Conservation (phyloP, 1,140 invertebrate species). For the Muscidifurax raptorellus region DNA sequence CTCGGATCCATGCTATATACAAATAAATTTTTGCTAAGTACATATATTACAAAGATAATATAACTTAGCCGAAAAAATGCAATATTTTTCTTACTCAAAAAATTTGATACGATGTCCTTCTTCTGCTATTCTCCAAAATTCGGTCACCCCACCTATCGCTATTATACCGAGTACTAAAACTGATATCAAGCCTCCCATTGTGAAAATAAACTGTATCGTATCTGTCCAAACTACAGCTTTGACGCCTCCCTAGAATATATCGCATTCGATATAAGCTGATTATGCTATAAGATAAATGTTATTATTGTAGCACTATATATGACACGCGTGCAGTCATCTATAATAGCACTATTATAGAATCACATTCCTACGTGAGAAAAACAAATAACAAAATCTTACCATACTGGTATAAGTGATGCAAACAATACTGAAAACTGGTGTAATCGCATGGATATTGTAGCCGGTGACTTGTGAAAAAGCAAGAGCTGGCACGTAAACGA, state of each 20-base stretch:
- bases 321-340: no score
- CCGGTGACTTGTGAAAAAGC: constrained; percentile 81
- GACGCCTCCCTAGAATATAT: constrained; percentile 78
- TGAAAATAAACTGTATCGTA: constrained; percentile 82
- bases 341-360: not conserved
- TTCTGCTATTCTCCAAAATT: constrained; percentile 62
- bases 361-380: not conserved
- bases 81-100: constrained; percentile 63
- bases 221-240: constrained; percentile 86
- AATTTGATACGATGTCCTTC: constrained; percentile 65
- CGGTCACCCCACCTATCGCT: constrained; percentile 79
- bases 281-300: no score
- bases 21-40: constrained; percentile 14
- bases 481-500: constrained; percentile 80
- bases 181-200: constrained; percentile 80
- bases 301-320: no score
- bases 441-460: constrained; percentile 78
- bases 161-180: constrained; percentile 80
- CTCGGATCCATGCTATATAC: constrained; percentile 76
- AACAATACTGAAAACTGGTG: constrained; percentile 82
- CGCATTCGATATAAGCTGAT: no score
- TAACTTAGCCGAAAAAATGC: not conserved
- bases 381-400: constrained; percentile 72
- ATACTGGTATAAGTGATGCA: constrained; percentile 88
- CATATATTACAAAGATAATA: not conserved